Conservation (phyloP, 1,140 invertebrate genomes). For the Caenorhabditis inopinata region DNA sequence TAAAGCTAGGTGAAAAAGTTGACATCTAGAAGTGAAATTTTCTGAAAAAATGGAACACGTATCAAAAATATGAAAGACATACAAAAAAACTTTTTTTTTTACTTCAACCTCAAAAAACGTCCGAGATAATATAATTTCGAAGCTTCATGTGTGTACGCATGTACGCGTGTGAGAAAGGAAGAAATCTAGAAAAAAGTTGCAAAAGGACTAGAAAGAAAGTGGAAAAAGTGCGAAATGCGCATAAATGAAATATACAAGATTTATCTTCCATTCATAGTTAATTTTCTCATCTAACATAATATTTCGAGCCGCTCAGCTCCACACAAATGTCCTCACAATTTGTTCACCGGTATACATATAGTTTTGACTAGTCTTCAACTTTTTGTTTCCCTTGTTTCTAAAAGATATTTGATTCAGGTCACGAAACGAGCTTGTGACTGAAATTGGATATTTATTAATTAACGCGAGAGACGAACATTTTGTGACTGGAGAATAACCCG, state of each 20-base stretch:
- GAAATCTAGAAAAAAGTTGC: background rate
- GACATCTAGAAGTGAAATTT: too few relatives aligned
- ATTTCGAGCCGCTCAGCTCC: background rate
- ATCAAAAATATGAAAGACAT: background rate
- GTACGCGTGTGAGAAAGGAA: background rate
- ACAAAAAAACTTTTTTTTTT: constrained; percentile 9
- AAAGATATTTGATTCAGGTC: too few relatives aligned
- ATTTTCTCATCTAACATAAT: background rate
- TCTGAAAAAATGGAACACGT: background rate
- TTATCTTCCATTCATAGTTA: background rate
- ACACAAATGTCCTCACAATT: background rate
- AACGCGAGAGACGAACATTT: background rate
- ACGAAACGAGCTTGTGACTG: background rate
- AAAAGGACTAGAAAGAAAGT: background rate
- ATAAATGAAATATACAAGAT: constrained; percentile 12
- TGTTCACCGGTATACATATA: too few relatives aligned
- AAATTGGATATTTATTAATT: background rate
- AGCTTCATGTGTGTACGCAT: background rate
- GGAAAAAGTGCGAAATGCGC: background rate
- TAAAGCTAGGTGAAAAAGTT: too few relatives aligned
- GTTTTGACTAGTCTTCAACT: too few relatives aligned
- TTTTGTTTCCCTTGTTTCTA: too few relatives aligned
- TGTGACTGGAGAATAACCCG: background rate
- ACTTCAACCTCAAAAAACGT: background rate
- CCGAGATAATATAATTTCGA: background rate